These are phyloP conservation scores for Gnathonemus echidnorhynchus DNA, from an alignment of 2,113 vertebrate species.

Conservation along the genomic window DNA sequence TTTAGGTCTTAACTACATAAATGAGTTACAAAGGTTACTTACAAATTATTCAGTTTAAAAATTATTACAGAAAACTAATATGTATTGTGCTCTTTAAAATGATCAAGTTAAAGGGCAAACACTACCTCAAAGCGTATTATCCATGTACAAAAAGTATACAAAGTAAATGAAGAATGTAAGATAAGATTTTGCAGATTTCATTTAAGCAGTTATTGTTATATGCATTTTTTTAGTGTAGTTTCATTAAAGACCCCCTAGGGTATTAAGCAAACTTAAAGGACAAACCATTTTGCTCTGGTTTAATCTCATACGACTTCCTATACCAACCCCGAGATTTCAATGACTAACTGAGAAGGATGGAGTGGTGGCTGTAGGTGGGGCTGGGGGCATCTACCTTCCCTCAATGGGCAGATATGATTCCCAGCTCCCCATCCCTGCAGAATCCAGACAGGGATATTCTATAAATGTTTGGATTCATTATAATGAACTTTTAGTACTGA, in stretches of 20 bases:
- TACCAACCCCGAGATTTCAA: neutral
- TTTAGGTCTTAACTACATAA: too few species aligned
- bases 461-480: neutral
- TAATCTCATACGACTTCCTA: neutral
- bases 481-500: neutral
- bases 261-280: neutral
- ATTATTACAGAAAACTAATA: too few species aligned
- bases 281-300: neutral
- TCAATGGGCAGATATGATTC: neutral
- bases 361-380: too few species aligned
- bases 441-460: neutral
- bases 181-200: neutral
- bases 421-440: neutral
- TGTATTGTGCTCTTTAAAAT: too few species aligned
- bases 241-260: neutral
- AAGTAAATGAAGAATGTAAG: neutral
- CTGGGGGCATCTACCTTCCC: too few species aligned
- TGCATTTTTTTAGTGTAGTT: too few species aligned
- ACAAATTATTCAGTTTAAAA: too few species aligned
- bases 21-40: too few species aligned
- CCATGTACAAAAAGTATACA: neutral
- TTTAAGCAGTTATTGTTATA: neutral
- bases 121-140: neutral
- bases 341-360: too few species aligned
- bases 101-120: neutral